These are phyloP conservation scores for Lithobates sylvaticus DNA, from an alignment of 2,797 vertebrate species.

Conservation along the genomic window DNA sequence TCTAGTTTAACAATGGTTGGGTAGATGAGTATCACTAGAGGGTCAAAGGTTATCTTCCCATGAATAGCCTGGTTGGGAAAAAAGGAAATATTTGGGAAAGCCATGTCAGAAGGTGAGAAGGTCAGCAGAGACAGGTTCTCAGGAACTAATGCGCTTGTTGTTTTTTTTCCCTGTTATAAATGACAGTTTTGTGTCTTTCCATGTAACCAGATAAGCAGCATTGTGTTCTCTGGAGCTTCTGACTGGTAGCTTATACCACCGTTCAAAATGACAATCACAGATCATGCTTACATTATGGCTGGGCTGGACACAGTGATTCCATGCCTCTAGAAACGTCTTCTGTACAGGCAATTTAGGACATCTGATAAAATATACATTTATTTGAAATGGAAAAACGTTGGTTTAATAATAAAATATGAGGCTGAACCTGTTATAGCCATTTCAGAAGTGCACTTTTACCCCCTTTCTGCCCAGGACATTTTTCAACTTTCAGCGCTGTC, in stretches of 20 bases:
- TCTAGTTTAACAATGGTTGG: neutral
- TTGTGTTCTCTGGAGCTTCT: conserved; percentile 3
- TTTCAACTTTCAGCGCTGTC: too few species aligned
- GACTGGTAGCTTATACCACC: conserved; percentile 10
- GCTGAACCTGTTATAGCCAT: too few species aligned
- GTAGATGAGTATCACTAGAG: neutral
- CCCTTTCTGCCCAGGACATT: too few species aligned
- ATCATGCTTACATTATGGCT: neutral
- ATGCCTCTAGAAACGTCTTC: neutral
- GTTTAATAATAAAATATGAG: too few species aligned
- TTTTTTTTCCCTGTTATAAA: conserved; percentile 64
- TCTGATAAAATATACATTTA: neutral
- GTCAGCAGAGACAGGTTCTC: conserved; percentile 75
- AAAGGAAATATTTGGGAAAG: conserved; percentile 52
- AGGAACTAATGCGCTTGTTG: conserved; percentile 73
- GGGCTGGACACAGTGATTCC: neutral
- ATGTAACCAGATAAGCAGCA: conserved; percentile 11
- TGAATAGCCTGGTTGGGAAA: neutral
- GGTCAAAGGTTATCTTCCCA: conserved; percentile 30
- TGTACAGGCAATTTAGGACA: neutral
- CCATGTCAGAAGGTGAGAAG: conserved; percentile 83
- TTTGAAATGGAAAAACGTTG: neutral
- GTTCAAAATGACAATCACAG: conserved; percentile 3
- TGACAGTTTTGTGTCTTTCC: neutral
- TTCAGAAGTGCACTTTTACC: too few species aligned